A percentile compares a stretch with the other conserved stretches of the same genome.
Evolutionary conservation across 2,888 invertebrate genomes (phyloP).

Genomic region (Leucophenga montana): DNA sequence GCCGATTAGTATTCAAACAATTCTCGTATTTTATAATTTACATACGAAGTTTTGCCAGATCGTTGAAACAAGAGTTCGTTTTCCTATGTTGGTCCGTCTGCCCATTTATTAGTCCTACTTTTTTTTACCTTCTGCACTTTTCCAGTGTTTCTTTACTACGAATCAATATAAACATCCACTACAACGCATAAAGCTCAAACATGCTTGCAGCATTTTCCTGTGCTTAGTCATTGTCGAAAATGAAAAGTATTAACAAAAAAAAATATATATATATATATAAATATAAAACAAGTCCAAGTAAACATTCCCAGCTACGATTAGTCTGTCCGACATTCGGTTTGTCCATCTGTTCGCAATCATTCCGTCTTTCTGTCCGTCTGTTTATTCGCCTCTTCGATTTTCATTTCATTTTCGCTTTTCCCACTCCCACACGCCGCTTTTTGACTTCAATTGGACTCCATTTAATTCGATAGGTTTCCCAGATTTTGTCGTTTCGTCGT

Average conservation of each 20-base stretch:
- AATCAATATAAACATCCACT: not conserved
- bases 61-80: too few relatives aligned
- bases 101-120: too few relatives aligned
- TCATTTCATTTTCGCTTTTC: slow-evolving; percentile 3
- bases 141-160: not conserved
- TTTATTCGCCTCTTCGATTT: not conserved
- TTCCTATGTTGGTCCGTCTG: too few relatives aligned
- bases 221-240: too few relatives aligned
- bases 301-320: not conserved
- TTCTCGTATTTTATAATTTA: too few relatives aligned
- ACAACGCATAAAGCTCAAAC: slow-evolving; percentile 2
- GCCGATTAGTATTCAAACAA: too few relatives aligned
- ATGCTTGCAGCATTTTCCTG: not conserved
- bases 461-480: slow-evolving; percentile 34
- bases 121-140: too few relatives aligned
- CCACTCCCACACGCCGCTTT: slow-evolving; percentile 26
- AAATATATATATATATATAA: not conserved
- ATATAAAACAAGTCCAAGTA: not conserved
- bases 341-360: not conserved
- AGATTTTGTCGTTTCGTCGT: slow-evolving; percentile 29
- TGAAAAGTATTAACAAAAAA: not conserved
- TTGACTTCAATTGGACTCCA: not conserved
- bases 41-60: too few relatives aligned
- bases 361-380: not conserved
- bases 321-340: too few relatives aligned